Evolutionary conservation across 2,797 vertebrate genomes (phyloP).

Genomic region (Sebastes wilsoni): DNA sequence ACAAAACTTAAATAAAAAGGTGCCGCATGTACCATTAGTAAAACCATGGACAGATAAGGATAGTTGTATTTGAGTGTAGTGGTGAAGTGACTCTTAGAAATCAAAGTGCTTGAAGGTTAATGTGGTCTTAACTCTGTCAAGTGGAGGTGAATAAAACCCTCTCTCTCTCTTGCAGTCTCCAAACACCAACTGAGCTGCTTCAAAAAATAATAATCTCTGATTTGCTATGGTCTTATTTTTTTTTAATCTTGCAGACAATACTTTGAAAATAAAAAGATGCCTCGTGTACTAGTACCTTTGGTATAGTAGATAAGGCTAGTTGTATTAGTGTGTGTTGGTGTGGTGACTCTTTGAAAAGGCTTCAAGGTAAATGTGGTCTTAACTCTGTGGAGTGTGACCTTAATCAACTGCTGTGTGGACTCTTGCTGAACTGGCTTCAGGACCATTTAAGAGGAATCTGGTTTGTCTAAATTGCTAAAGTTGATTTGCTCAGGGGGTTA

Average conservation of each 20-base stretch:
- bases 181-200: background rate
- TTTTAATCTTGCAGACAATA: background rate
- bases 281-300: background rate
- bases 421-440: background rate
- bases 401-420: background rate
- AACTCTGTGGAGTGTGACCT: background rate
- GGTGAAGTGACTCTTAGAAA: too few species aligned
- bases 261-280: background rate
- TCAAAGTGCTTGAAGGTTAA: too few species aligned
- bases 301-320: background rate
- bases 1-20: background rate
- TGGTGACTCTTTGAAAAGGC: background rate
- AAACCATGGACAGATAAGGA: background rate
- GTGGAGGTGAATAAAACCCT: background rate
- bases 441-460: background rate
- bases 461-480: background rate
- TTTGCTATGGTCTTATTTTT: background rate
- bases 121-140: too few species aligned
- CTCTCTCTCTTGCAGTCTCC: background rate
- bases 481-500: background rate
- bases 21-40: background rate
- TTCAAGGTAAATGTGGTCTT: background rate
- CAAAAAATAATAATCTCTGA: background rate
- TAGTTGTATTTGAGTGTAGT: too few species aligned
- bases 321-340: background rate